phyloP scores from a whole-genome alignment of 1,140 invertebrate species.

The Caenorhabditis briggsae region DNA sequence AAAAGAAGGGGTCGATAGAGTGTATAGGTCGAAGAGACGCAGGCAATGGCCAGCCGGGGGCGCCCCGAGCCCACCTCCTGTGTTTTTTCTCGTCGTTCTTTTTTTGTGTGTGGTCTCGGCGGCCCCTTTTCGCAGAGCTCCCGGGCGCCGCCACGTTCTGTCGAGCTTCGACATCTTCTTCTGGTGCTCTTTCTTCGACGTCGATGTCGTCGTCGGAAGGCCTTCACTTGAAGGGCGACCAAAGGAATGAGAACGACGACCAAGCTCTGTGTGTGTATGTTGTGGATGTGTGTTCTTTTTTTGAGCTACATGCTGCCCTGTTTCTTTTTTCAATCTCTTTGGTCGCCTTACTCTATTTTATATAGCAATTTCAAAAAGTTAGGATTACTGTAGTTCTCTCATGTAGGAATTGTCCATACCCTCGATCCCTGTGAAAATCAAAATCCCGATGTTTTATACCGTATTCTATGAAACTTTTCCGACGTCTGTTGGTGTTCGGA shows the following conservation, averaged over 20 bases:
- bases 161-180: conserved; percentile 31
- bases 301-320: not conserved
- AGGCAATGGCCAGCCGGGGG: conserved; percentile 48
- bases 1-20: conserved; percentile 41
- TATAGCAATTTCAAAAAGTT: too few relatives aligned
- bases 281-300: conserved; percentile 25
- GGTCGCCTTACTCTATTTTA: too few relatives aligned
- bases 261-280: conserved; percentile 4
- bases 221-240: conserved; percentile 37
- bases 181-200: not conserved
- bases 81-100: conserved; percentile 56
- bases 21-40: conserved; percentile 23
- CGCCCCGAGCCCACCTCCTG: conserved; percentile 51
- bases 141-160: not conserved
- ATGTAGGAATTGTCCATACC: too few relatives aligned
- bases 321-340: not conserved
- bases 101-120: conserved; percentile 52
- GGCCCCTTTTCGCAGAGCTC: conserved; percentile 18
- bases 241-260: conserved; percentile 26
- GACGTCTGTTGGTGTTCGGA: too few relatives aligned
- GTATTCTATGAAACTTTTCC: too few relatives aligned
- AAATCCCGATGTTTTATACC: too few relatives aligned
- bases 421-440: too few relatives aligned
- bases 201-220: not conserved
- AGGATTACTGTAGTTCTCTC: too few relatives aligned